Base-by-base conservation (phyloP, 1,140 invertebrate species). In the Megalonaias nervosa region DNA sequence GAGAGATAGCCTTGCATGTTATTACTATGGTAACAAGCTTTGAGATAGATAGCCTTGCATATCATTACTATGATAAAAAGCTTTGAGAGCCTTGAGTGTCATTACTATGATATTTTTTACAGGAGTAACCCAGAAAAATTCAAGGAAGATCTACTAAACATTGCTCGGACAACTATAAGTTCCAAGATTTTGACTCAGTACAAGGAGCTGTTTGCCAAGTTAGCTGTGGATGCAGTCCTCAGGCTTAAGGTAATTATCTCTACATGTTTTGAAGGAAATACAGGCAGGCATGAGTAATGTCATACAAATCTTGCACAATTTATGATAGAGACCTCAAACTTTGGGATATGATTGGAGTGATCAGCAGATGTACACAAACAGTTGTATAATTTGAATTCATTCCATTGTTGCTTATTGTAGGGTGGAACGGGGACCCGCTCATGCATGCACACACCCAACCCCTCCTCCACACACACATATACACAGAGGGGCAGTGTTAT, bases 111-210 rank as follows among this genome's bases (percentile, higher is more conserved):
- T 48, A 23, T 19, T 80, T 69, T 1, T 81, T 80, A 13, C 77
- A 96, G 96, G 59, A 93, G 93, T 19, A 94, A 98, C 91, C 92
- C 93, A 31, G 94, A 93, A 12, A 93, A 94, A 82, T 97, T 99
- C 83, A 92, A 94, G 71, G 93, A 95, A 81, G 98, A 99, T 92
- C 91, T 99, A 59, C 91, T 99, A 89, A 99, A 99, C 88, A 99
- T 99, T 91, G 98, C 99, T 21, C 93, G 97, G 64, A 99, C 99
- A 56, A 99, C 99, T 61, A 91, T 99, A 0, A 99, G 98, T 86
- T 99, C 98, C 0, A 99, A 99, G 92, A 99, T 99, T 90, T 92
- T 99, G 0, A 96, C 96, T 67, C 98, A 99, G 86, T 97, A 99
- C 88, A 99, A 99, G 92, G 97, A 99, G 85, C 95, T 98, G 87